phyloP scores from a whole-genome alignment of 2,888 invertebrate genomes.

The Andrena flavipes region DNA sequence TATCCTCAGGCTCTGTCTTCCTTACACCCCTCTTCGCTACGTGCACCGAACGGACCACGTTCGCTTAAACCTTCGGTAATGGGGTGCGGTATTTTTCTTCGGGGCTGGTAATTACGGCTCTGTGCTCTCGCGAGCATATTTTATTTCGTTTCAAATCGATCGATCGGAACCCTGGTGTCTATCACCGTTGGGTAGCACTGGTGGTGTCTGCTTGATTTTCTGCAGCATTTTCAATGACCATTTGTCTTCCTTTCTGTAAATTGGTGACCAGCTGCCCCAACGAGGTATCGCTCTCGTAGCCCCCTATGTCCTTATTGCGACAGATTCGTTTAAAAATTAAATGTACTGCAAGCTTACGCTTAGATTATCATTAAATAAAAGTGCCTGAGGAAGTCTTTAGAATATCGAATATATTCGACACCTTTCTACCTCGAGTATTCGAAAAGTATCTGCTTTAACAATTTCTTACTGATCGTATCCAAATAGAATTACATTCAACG shows the following conservation, averaged over 20 bases:
- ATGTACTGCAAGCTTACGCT: too few species aligned
- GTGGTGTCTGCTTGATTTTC: slow-evolving; percentile 8
- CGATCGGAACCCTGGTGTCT: slow-evolving; percentile 66
- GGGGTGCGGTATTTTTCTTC: slow-evolving; percentile 78
- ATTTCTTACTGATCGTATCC: too few species aligned
- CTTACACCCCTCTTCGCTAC: slow-evolving; percentile 4
- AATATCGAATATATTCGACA: too few species aligned
- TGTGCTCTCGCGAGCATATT: slow-evolving; percentile 67
- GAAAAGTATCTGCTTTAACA: too few species aligned
- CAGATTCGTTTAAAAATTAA: not conserved
- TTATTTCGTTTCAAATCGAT: slow-evolving; percentile 72
- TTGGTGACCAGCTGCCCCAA: slow-evolving; percentile 60
- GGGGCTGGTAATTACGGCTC: slow-evolving; percentile 76
- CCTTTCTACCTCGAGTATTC: too few species aligned
- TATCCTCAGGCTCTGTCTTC: not conserved
- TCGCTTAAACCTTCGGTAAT: slow-evolving; percentile 74
- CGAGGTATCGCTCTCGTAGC: slow-evolving; percentile 64
- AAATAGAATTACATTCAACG: not conserved
- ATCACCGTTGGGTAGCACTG: slow-evolving; percentile 15
- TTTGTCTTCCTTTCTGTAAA: slow-evolving; percentile 76
- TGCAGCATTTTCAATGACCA: slow-evolving; percentile 59
- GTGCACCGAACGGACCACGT: slow-evolving; percentile 58
- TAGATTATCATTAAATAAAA: too few species aligned
- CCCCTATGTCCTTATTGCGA: slow-evolving; percentile 22
- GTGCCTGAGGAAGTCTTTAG: too few species aligned